Evolutionary conservation across 1,140 invertebrate species (phyloP).

Genomic region (Cataglyphis hispanica): DNA sequence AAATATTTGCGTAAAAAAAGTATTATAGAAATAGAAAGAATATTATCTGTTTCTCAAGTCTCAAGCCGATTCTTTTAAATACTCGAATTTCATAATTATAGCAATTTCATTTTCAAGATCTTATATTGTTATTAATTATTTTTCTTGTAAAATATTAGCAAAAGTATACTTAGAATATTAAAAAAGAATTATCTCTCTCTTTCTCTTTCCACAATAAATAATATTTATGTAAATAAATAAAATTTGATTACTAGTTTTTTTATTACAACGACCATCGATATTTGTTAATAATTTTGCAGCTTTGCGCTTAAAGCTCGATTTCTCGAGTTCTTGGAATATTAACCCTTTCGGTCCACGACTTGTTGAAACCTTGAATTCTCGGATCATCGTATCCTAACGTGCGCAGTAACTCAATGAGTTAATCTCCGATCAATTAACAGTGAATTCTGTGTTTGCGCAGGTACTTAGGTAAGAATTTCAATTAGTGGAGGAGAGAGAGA

Average conservation of each 20-base stretch:
- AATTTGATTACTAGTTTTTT: background rate
- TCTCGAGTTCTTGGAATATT: background rate
- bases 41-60: slow-evolving; percentile 89
- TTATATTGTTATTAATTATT: background rate
- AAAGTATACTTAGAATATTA: background rate
- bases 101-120: slow-evolving; percentile 78
- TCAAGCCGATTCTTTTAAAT: slow-evolving; percentile 92
- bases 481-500: slow-evolving; percentile 74
- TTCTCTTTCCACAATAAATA: no score
- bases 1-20: background rate
- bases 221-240: no score
- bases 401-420: slow-evolving; percentile 62
- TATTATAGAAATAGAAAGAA: background rate
- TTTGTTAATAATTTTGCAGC: slow-evolving; percentile 1
- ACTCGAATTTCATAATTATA: slow-evolving; percentile 86
- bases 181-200: background rate
- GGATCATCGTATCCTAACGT: slow-evolving; percentile 52
- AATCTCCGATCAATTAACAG: slow-evolving; percentile 72
- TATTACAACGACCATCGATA: background rate
- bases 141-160: background rate
- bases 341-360: slow-evolving; percentile 22
- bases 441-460: slow-evolving; percentile 58
- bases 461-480: slow-evolving; percentile 79
- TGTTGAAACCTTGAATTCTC: slow-evolving; percentile 46
- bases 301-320: background rate